A percentile compares a stretch with the other conserved stretches of the same genome.
Evolutionary conservation across 2,888 invertebrate species (phyloP).

Genomic region (Hesperia comma): DNA sequence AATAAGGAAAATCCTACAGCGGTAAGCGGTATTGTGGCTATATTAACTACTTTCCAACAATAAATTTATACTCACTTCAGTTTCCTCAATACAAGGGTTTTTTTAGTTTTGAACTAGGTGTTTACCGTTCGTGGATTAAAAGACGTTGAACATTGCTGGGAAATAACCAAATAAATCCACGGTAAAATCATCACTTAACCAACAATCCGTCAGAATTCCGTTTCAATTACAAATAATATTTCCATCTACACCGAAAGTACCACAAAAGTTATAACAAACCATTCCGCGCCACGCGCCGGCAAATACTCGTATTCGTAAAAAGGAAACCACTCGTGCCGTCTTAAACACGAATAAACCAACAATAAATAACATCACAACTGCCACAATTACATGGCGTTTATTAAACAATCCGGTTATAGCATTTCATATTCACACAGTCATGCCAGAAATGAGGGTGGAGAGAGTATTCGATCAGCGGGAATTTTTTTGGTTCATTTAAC

Average conservation of each 20-base stretch:
- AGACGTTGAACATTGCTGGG: no score
- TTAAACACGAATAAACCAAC: constrained; percentile 38
- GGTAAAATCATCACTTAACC: not conserved
- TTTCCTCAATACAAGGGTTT: no score
- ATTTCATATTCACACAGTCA: constrained; percentile 74
- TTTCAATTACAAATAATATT: constrained; percentile 14
- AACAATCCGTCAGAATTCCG: not conserved
- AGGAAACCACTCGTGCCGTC: constrained; percentile 43
- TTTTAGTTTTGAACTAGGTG: no score
- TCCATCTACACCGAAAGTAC: constrained; percentile 11
- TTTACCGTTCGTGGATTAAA: no score
- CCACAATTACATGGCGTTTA: constrained; percentile 67
- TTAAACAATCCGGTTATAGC: constrained; percentile 58
- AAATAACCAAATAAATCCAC: no score
- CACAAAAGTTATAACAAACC: constrained; percentile 43
- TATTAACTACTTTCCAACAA: no score
- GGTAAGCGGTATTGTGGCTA: no score
- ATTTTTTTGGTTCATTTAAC: constrained; percentile 76
- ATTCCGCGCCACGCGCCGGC: not conserved
- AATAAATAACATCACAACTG: constrained; percentile 31
- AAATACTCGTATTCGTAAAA: constrained; percentile 40
- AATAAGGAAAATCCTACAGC: no score
- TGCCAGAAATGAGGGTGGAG: constrained; percentile 54
- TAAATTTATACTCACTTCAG: no score
- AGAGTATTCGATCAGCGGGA: constrained; percentile 65